These are phyloP conservation scores for Volucella inflata DNA, from an alignment of 2,888 invertebrate genomes.

Conservation along the genomic window DNA sequence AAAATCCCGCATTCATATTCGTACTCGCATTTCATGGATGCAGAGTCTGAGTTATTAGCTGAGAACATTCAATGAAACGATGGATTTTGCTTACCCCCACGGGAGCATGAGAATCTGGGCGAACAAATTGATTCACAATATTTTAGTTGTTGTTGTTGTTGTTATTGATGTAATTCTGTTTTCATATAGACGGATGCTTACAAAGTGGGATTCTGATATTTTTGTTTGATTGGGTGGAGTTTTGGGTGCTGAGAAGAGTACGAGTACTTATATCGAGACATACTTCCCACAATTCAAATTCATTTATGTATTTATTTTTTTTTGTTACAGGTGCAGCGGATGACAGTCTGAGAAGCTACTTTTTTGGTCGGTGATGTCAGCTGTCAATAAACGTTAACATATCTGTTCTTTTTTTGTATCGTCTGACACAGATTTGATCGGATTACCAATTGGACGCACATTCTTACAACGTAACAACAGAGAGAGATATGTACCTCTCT, in stretches of 20 bases:
- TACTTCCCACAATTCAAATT: too few relatives aligned
- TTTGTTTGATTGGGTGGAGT: conserved; percentile 30
- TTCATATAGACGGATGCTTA: not conserved
- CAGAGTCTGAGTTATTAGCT: conserved; percentile 53
- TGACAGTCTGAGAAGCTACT: too few relatives aligned
- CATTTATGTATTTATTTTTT: too few relatives aligned
- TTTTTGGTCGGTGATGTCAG: too few relatives aligned
- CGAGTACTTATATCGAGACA: not conserved
- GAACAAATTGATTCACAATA: conserved; percentile 36
- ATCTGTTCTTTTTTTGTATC: too few relatives aligned
- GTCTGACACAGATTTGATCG: too few relatives aligned
- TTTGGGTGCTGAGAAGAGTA: not conserved
- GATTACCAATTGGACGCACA: too few relatives aligned
- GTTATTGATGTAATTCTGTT: not conserved
- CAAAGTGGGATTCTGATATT: conserved; percentile 2
- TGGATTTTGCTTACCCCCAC: conserved; percentile 9
- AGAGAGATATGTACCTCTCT: too few relatives aligned
- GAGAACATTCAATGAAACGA: conserved; percentile 29
- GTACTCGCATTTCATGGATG: conserved; percentile 40
- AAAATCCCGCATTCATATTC: not conserved
- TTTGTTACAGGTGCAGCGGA: too few relatives aligned
- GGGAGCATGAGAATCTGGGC: conserved; percentile 36
- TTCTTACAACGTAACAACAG: too few relatives aligned
- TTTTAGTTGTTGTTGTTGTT: conserved; percentile 2
- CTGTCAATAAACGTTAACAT: too few relatives aligned